Base-by-base conservation (phyloP, 2,888 invertebrate species). In the Gymnosoma rotundatum region DNA sequence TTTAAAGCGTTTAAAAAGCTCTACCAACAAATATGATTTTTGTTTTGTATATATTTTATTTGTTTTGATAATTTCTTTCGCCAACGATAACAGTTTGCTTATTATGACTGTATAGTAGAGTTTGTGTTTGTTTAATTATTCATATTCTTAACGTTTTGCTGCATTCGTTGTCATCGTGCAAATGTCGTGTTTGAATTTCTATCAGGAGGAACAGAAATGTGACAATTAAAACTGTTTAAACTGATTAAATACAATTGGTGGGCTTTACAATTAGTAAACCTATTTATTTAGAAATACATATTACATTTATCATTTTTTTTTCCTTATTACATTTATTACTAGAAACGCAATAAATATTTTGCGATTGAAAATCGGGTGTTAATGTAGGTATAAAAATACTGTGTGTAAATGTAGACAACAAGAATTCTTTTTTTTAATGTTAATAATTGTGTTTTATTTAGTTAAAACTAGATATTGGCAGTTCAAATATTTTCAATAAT, bases 331-430 rank as follows among this genome's bases (percentile, higher is more conserved):
- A 7, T 32, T 32, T 52, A 45, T 45, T 45, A 45, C 14, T 45
- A 2, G 48, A 48, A 67, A 20, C 67, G 67, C 67, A 67, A 36
- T 67, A 52, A 52, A 52, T 67, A 64, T 25, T 64, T 45, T 48
- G 2, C 10, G 25, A 64, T 50, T 50, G 12, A 48, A 32, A 64
- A 63, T 63, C 63, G n/a, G 45, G 42, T 42, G 21, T 1, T 25
- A 25, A 25, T 25, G 4, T n/a, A n/a, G n/a, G n/a, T n/a, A n/a
- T n/a, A n/a, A n/a, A n/a, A n/a, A n/a, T n/a, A n/a, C n/a, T n/a
- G n/a, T n/a, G n/a, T n/a, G n/a, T n/a, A n/a, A n/a, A n/a, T n/a
- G n/a, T n/a, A n/a, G n/a, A n/a, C n/a, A n/a, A n/a, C n/a, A n/a
- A n/a, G n/a, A n/a, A n/a, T n/a, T n/a, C n/a, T n/a, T n/a, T n/a